Percentiles rank a stretch among this genome's conserved stretches.
Evolutionary conservation across 2,113 vertebrate genomes (phyloP).

Genomic region (Phalacrocorax brasilianus): DNA sequence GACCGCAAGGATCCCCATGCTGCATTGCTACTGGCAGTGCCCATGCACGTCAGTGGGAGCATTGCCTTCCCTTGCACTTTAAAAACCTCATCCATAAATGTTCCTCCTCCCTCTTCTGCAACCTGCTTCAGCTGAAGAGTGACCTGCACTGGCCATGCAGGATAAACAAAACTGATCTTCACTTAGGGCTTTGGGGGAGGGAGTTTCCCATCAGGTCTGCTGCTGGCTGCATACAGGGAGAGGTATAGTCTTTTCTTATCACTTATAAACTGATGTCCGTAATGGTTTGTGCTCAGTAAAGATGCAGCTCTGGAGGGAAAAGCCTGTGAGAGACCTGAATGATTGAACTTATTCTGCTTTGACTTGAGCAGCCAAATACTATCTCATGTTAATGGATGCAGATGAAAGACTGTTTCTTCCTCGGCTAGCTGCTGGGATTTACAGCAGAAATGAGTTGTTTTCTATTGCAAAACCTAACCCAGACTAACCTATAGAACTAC

Average conservation of each 20-base stretch:
- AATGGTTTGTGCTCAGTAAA: background rate
- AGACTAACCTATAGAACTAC: background rate
- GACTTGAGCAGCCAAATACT: background rate
- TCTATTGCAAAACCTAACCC: background rate
- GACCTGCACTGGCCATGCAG: background rate
- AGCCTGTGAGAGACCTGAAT: background rate
- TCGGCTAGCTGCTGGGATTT: background rate
- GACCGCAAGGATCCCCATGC: rapidly evolving
- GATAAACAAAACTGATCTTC: background rate
- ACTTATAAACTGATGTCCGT: rapidly evolving
- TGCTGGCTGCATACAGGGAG: rapidly evolving
- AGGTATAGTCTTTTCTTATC: background rate
- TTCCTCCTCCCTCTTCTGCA: background rate
- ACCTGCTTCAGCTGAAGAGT: background rate
- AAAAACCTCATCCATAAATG: background rate
- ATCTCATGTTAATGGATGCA: background rate
- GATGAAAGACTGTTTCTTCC: background rate
- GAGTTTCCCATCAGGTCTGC: background rate
- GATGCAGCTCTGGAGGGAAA: background rate
- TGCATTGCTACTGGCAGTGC: background rate
- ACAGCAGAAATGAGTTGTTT: background rate
- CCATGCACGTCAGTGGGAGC: background rate
- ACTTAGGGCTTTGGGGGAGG: background rate
- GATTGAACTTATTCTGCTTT: background rate
- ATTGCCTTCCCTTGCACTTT: rapidly evolving